Evolutionary conservation across 2,888 invertebrate species (phyloP).

Genomic region (Drosophila paracracens): DNA sequence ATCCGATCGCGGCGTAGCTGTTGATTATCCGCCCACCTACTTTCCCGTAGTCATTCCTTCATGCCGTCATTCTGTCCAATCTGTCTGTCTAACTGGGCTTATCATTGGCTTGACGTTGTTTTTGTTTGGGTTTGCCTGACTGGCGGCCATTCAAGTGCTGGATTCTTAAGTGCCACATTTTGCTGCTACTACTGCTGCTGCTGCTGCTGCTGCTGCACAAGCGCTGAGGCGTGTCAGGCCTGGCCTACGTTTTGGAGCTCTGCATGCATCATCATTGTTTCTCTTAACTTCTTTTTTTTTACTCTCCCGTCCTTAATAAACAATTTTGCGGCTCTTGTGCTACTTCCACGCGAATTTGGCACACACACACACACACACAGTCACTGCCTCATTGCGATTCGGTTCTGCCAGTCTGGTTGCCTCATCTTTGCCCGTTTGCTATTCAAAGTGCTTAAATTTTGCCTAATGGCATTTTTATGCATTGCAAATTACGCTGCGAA

Average conservation of each 20-base stretch:
- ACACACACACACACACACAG: constrained; percentile 45
- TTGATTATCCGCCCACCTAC: constrained; percentile 71
- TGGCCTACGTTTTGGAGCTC: constrained; percentile 36
- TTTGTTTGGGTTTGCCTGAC: constrained; percentile 50
- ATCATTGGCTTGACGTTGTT: constrained; percentile 44
- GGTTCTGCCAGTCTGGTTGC: constrained; percentile 32
- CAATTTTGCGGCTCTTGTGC: constrained; percentile 57
- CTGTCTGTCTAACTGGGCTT: constrained; percentile 57
- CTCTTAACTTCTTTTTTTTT: constrained; percentile 16
- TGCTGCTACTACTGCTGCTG: constrained; percentile 14
- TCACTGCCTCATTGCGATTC: constrained; percentile 19
- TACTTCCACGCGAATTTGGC: constrained; percentile 61
- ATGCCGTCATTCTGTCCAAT: constrained; percentile 16
- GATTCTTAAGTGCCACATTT: constrained; percentile 59
- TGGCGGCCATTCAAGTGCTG: constrained; percentile 58
- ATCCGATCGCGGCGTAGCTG: constrained; percentile 19
- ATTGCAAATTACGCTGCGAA: constrained; percentile 52
- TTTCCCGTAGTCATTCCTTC: constrained; percentile 44
- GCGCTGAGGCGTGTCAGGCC: constrained; percentile 66
- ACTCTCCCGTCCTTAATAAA: constrained; percentile 43
- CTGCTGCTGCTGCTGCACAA: constrained; percentile 37
- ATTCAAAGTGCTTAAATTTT: constrained; percentile 39
- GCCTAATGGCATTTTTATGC: constrained; percentile 61
- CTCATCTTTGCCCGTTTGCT: constrained; percentile 34
- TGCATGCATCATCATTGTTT: constrained; percentile 53